Percentiles rank a stretch among this genome's conserved stretches.
These are phyloP conservation scores for Mandrillus leucophaeus DNA, from an alignment of 2,113 vertebrate species.

Conservation along the genomic window DNA sequence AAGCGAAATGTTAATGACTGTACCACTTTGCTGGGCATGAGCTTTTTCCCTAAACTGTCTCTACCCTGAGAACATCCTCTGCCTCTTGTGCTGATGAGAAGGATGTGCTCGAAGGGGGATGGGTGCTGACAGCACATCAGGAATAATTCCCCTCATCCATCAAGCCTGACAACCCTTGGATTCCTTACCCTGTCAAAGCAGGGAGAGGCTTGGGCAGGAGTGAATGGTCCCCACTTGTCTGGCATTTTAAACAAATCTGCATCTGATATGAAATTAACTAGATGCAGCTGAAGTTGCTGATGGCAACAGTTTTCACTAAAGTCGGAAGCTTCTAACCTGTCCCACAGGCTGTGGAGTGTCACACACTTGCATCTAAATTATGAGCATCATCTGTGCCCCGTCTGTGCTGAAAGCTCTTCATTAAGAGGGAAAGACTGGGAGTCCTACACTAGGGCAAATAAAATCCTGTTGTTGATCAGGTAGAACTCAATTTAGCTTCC, in stretches of 20 bases:
- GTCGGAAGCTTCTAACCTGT: background rate
- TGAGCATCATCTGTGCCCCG: background rate
- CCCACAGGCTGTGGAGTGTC: background rate
- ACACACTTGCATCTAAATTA: background rate
- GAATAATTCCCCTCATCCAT: conserved; percentile 57
- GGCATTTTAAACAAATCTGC: conserved; percentile 61
- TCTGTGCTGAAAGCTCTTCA: background rate
- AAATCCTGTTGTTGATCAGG: background rate
- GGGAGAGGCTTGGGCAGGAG: conserved; percentile 23
- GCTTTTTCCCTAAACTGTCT: background rate
- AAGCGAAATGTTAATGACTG: background rate
- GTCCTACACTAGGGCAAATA: background rate
- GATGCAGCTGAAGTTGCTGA: conserved; percentile 15
- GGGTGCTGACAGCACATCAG: background rate
- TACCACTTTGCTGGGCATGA: background rate
- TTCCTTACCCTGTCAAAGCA: conserved; percentile 39
- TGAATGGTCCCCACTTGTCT: conserved; percentile 37
- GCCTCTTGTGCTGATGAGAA: background rate
- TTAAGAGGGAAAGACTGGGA: background rate
- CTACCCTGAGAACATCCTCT: background rate
- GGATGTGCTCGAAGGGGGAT: background rate
- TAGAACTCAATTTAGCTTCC: background rate
- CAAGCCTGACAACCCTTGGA: conserved; percentile 38
- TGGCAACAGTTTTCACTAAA: background rate
- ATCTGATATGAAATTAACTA: conserved; percentile 59